Base-by-base conservation (phyloP, 2,888 invertebrate species). In the Cenopis cana region DNA sequence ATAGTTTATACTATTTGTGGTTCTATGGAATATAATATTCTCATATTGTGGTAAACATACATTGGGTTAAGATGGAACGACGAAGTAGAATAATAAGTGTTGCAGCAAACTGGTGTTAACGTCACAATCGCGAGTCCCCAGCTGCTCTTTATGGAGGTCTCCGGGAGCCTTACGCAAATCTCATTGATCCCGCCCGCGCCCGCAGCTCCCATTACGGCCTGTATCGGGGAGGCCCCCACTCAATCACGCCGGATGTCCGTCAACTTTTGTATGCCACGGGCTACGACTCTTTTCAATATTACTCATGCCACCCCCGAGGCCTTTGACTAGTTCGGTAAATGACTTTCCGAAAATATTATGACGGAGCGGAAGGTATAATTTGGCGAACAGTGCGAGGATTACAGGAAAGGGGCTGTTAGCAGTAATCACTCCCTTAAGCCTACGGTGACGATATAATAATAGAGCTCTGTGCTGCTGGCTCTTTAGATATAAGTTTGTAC, bases 241-340 rank as follows among this genome's bases (percentile, higher is more conserved):
- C 90, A 89, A 90, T 89, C 90, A 89, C 85, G 83, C 78, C 89
- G 87, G 87, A 89, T 78, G 84, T 90, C 88, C 88, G 87, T 89
- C 90, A 89, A 87, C 85, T 87, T 88, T 87, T 88, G 85, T 86
- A 81, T 81, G 78, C 78, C 78, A 78, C 81, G 81, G 81, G 78
- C 76, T 77, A 76, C 76, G 55, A 80, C 78, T 78, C 82, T 83
- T 85, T 83, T 82, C 76, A 60, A 83, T 85, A 84, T 85, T 80
- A 80, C 85, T 81, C 77, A 77, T 82, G 79, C 81, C 78, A 76
- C 82, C 79, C 76, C 77, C 74, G 76, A 76, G 73, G 75, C 78
- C 77, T 77, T 74, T 76, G 77, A 84, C 81, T 85, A 84, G 86
- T 87, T 84, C 82, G 76, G 74, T 78, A 79, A 80, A 75, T 74